These are phyloP conservation scores for Montipora efflorescens DNA, from an alignment of 64 coral and sea anemone genomes.

Conservation along the genomic window DNA sequence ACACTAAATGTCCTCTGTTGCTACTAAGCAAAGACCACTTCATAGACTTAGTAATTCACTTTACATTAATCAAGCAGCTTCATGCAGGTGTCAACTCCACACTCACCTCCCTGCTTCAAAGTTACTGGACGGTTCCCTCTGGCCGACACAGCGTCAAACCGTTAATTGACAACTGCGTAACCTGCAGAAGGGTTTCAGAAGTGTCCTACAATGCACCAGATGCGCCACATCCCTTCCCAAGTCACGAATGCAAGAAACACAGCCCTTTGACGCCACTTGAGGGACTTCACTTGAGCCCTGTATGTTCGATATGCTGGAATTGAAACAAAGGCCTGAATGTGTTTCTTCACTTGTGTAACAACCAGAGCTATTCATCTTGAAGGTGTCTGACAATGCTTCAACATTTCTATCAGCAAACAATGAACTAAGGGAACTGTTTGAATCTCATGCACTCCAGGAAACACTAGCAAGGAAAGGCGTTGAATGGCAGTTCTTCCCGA, in stretches of 20 bases:
- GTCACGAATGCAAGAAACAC: constrained; percentile 23
- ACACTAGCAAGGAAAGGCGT: constrained; percentile 21
- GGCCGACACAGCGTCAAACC: not conserved
- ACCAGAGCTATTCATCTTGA: constrained; percentile 49
- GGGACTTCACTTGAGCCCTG: constrained; percentile 27
- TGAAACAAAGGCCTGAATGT: constrained; percentile 42
- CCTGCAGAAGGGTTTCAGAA: too few species aligned
- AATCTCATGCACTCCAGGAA: constrained; percentile 5
- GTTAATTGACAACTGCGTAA: too few species aligned
- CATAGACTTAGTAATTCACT: constrained; percentile 2
- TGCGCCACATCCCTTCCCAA: constrained; percentile 10
- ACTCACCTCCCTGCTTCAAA: constrained; percentile 36
- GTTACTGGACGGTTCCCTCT: constrained; percentile 31
- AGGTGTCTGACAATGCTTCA: constrained; percentile 48
- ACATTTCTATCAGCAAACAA: constrained; percentile 20
- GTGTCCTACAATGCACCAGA: not conserved
- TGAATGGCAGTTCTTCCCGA: constrained; percentile 67
- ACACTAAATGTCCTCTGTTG: constrained; percentile 11
- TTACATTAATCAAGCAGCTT: constrained; percentile 12
- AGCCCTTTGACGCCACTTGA: constrained; percentile 40
- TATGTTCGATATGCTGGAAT: not conserved
- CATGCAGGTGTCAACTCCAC: constrained; percentile 59
- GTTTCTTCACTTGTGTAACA: constrained; percentile 32
- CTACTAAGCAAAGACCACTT: constrained; percentile 1
- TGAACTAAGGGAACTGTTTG: not conserved